Conservation (phyloP, 1,140 invertebrate species). For the Apis laboriosa region DNA sequence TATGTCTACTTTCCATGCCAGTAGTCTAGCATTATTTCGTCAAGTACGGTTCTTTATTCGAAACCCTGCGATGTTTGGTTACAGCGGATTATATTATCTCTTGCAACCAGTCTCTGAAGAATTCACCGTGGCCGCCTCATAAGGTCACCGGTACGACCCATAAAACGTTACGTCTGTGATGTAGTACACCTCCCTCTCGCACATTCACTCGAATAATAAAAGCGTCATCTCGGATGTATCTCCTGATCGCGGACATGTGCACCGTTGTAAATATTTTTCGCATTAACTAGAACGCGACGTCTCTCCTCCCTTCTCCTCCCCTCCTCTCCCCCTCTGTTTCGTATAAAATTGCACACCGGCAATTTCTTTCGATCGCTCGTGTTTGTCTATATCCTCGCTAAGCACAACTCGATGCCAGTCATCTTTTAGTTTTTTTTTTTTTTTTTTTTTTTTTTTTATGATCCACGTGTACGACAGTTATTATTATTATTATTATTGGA, state of each 20-base stretch:
- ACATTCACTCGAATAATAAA: conserved; percentile 58
- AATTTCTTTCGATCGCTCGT: conserved; percentile 10
- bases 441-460: not conserved
- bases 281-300: conserved; percentile 18
- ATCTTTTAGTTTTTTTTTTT: not conserved
- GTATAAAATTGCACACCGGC: not conserved
- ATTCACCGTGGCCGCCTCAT: conserved; percentile 51
- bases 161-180: conserved; percentile 64
- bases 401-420: not conserved
- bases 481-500: too few relatives aligned
- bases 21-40: conserved; percentile 60
- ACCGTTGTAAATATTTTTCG: conserved; percentile 46
- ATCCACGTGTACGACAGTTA: not conserved
- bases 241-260: conserved; percentile 28
- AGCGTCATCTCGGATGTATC: conserved; percentile 32
- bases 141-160: conserved; percentile 60
- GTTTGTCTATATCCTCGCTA: not conserved
- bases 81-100: conserved; percentile 64
- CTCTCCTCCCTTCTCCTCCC: not conserved
- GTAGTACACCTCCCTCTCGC: conserved; percentile 37
- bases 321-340: not conserved
- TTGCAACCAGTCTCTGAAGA: conserved; percentile 25
- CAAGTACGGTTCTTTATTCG: conserved; percentile 57
- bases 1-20: conserved; percentile 55
- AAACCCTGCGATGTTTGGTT: conserved; percentile 52